Conservation (phyloP, 2,888 invertebrate genomes). For the Alloscopus bannaensis region DNA sequence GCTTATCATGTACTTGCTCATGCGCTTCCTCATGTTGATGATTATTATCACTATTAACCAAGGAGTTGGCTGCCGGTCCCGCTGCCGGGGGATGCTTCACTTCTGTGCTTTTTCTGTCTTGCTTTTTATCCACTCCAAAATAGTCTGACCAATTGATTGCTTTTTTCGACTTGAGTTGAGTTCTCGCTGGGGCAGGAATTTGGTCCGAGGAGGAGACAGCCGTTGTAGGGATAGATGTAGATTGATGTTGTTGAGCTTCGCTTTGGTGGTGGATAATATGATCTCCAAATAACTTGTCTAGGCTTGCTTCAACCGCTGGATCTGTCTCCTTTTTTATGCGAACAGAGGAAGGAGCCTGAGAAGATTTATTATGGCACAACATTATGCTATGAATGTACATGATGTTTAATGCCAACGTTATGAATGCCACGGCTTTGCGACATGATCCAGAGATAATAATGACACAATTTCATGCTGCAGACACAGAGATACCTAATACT, state of each 20-base stretch:
- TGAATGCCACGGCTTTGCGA: background rate
- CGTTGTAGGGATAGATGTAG: conserved; percentile 55
- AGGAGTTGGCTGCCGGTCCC: background rate
- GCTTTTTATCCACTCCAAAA: conserved; percentile 88
- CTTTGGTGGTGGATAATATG: conserved; percentile 24
- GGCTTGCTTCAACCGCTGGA: conserved; percentile 55
- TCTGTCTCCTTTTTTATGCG: conserved; percentile 68
- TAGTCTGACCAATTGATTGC: conserved; percentile 92
- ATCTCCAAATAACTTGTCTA: conserved; percentile 63
- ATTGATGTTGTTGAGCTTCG: conserved; percentile 32
- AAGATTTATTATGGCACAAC: conserved; percentile 21
- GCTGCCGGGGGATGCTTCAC: no score
- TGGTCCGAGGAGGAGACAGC: conserved; percentile 46
- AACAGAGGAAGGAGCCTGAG: conserved; percentile 15
- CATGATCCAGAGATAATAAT: background rate
- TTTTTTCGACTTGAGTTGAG: conserved; percentile 79
- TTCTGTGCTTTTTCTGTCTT: conserved; percentile 76
- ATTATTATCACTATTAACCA: conserved; percentile 15
- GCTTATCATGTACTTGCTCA: background rate
- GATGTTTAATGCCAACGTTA: conserved; percentile 15
- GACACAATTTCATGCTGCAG: background rate
- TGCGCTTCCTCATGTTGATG: conserved; percentile 9
- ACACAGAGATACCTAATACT: background rate
- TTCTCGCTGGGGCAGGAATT: conserved; percentile 39
- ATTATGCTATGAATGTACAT: conserved; percentile 43